Evolutionary conservation across 1,140 invertebrate species (phyloP).

Genomic region (Papilio dardanus): DNA sequence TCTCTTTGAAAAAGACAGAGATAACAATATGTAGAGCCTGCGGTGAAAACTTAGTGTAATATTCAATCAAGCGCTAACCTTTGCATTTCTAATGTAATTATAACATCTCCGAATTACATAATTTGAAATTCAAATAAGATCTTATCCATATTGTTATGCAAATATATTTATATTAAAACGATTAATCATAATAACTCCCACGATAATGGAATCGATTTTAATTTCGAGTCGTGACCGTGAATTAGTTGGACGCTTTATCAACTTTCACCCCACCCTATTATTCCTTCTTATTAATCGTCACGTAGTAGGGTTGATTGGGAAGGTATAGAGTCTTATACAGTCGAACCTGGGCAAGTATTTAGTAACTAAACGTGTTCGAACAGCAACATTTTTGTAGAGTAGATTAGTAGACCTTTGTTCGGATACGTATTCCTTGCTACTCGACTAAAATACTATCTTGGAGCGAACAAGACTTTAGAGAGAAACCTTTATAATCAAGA

Average conservation of each 20-base stretch:
- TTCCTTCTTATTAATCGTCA: not conserved
- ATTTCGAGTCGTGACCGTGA: conserved; percentile 7
- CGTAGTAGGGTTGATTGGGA: not conserved
- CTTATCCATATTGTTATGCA: not conserved
- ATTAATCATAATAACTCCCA: not conserved
- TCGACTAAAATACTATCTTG: too few relatives aligned
- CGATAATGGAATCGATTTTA: conserved; percentile 15
- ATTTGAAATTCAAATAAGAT: not conserved
- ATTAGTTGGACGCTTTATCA: not conserved
- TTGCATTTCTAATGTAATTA: not conserved
- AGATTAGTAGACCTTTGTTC: too few relatives aligned
- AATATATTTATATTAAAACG: not conserved
- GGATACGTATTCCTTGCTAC: too few relatives aligned
- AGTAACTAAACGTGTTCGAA: too few relatives aligned
- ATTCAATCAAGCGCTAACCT: not conserved
- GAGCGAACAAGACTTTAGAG: too few relatives aligned
- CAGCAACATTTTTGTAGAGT: too few relatives aligned
- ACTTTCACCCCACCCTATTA: conserved; percentile 2
- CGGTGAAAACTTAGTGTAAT: not conserved
- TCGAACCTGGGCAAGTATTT: too few relatives aligned
- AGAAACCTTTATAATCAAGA: not conserved
- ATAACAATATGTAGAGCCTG: too few relatives aligned
- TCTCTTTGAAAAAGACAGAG: not conserved
- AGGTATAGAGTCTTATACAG: not conserved
- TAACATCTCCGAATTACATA: not conserved